Evolutionary conservation across 2,113 vertebrate genomes (phyloP), one percentile per base, ranked within the genome.

Genomic region (Raja brachyura): DNA sequence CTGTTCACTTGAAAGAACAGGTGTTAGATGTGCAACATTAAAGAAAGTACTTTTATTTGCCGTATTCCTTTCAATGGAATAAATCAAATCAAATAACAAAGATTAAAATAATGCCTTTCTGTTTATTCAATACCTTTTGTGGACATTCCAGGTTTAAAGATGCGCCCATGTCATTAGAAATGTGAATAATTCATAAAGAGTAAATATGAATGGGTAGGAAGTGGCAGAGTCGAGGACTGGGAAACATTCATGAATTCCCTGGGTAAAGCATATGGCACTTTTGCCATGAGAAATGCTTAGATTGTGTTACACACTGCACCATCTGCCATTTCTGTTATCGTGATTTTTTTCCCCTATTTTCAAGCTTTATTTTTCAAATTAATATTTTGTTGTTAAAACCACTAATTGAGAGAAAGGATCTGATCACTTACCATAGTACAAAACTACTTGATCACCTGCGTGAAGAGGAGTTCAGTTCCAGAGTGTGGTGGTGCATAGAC

Each of bases 1-100:
- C 18, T 74, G 33, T 74, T 73, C 83, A 33, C 73, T 74, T 73
- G 63, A 92, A 92, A 92, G 90, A 92, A 92, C 90, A 92, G 90
- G 66, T 92, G 68, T 5, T 73, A 73, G 90, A 92, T 74, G 54
- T 73, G 22, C 70, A 3, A 8, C n/a, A 73, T 20, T 48, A 39
- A 18, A 70, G 33, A 10, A 22, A 39, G 28, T 68, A 25, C 22
- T 68, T 66, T 68, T 59, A 66, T 66, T 18, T 66, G 63, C 86
- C 4, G 4, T 90, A 11, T 70, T 70, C n/a, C 8, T 70, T 74
- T 54, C 59, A 25, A 54, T 39, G 31, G 83, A 92, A 73, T 74
- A 73, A 92, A 92, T 92, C 18, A 73, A 61, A 73, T 22, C 5
- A 68, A 92, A 48, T 54, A 70, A 68, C 31, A 70, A 20, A 73